These are phyloP conservation scores for Sebastes aleutianus DNA, from an alignment of 2,797 vertebrate genomes.

Conservation along the genomic window DNA sequence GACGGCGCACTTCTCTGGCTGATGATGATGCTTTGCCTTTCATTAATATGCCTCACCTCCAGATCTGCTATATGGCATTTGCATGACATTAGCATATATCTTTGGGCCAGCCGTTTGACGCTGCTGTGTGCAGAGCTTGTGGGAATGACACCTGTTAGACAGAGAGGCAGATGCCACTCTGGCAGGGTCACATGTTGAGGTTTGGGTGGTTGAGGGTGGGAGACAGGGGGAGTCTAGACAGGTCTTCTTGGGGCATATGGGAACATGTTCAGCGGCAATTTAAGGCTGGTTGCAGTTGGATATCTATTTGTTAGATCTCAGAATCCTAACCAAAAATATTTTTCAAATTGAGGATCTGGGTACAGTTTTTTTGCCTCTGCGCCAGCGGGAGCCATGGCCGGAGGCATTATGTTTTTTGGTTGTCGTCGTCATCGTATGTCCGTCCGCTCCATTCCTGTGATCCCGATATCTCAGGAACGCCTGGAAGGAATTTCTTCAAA, in stretches of 20 bases:
- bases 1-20: conserved; percentile 34
- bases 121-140: conserved; percentile 29
- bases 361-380: too few species aligned
- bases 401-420: too few species aligned
- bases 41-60: conserved; percentile 69
- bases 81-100: conserved; percentile 71
- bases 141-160: conserved; percentile 61
- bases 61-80: conserved; percentile 64
- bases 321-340: background rate
- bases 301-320: background rate
- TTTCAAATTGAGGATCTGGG: background rate
- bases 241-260: background rate
- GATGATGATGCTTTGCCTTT: conserved; percentile 54
- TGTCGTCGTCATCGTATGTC: too few species aligned
- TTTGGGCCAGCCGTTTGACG: conserved; percentile 32
- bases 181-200: conserved; percentile 20
- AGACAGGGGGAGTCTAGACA: background rate
- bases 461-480: too few species aligned
- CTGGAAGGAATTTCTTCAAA: too few species aligned
- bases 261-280: background rate
- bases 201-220: background rate
- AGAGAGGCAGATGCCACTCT: conserved; percentile 46
- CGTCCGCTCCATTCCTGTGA: too few species aligned
- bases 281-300: background rate
- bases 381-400: too few species aligned